Base-by-base conservation (phyloP, 2,888 invertebrate genomes). In the Parnassius mnemosyne region DNA sequence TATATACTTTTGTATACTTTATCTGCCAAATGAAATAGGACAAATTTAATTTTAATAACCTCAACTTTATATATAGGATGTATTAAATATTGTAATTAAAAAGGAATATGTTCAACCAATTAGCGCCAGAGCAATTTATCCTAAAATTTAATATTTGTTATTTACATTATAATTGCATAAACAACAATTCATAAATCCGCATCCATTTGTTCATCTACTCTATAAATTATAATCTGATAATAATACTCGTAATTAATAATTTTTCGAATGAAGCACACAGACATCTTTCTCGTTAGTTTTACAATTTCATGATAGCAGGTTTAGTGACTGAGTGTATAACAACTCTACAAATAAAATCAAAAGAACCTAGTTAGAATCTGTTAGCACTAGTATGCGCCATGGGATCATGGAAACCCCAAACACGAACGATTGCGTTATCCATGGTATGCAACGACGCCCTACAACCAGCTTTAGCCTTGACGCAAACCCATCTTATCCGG, bases 351-450 rank as follows among this genome's bases (percentile, higher is more conserved):
- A 34, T 34, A 34, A 34, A 34, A 34, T 34, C 7, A 34, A 34
- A 34, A 51, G n/a, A 13, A n/a, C 43, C 57, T 46, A 51, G 54
- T 75, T 73, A 85, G 68, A 89, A 90, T 60, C 90, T 80, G 64
- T 91, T 90, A 11, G 90, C 89, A 65, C 87, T 90, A 2, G 87
- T 89, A 64, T 91, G 90, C 1, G 90, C 90, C 60, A 79, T 67
- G 3, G 90, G 87, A 63, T 90, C 85, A 69, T 91, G 90, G 70
- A 89, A 86, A 13, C 90, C 89, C 89, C 89, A 89, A 9, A 91
- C 90, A 25, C 89, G 78, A 10, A 91, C 90, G 63, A 91, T 89
- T 9, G 89, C 89, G 65, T 90, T 90, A 69, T 91, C 88, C 84
- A 85, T 83, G 3, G 91, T 91, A 66, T 89, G 89, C 2, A 91